Base-by-base conservation (phyloP, 1,140 invertebrate species). In the Zelostemma sp. region DNA sequence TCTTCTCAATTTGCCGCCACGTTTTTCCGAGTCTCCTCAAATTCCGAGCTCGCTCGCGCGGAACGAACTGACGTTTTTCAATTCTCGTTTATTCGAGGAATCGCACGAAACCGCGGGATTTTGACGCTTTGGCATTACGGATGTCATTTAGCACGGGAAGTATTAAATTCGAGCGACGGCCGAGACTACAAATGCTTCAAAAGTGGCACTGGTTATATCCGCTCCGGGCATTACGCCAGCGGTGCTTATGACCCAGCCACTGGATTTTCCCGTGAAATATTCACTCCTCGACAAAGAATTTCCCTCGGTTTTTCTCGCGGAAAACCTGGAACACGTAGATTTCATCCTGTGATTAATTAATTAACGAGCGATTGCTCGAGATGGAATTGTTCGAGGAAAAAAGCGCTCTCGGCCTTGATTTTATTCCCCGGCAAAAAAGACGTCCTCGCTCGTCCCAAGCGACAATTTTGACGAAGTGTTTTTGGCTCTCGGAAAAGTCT, bases 171-270 rank as follows among this genome's bases (percentile, higher is more conserved):
- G 56, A 72, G 66, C 67, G 64, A n/a, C n/a, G n/a, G n/a, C n/a
- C n/a, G n/a, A n/a, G 61, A 68, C 65, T 68, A 64, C 56, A 66
- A 70, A 67, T 58, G 66, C 54, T 58, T 66, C 59, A 65, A 66
- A 73, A 70, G 59, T 65, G 63, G 68, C 65, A 68, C 65, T 70
- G 53, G 64, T 68, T 67, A 67, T 63, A 65, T 72, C 60, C 69
- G 68, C 55, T 72, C 63, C 46, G 68, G 68, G 68, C 68, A 72
- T 54, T 62, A 58, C 54, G 68, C 68, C 68, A 72, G 59, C 68
- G 63, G 63, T 72, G 63, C 63, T 72, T 65, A 59, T 60, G 59
- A 59, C 66, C 50, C 33, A n/a, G 33, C 6, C 5, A 35, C 3
- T 35, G 68, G 68, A 72, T 63, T 72, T 54, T n/a, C 25, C 57